These are phyloP conservation scores for Cotesia glomerata DNA, from an alignment of 1,140 invertebrate species.

Conservation along the genomic window DNA sequence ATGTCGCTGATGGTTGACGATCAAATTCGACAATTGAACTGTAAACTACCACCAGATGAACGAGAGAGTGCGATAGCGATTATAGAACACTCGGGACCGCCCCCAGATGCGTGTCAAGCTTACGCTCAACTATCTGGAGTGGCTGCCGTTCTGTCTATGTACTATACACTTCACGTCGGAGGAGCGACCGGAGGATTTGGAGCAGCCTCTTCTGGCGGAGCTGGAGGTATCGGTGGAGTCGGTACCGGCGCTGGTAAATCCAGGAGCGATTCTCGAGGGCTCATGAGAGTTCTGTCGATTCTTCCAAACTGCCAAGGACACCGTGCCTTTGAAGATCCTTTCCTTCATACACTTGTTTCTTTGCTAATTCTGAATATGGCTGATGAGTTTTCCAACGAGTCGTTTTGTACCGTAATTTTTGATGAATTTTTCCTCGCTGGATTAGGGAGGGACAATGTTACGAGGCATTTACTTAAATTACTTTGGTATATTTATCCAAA, in stretches of 20 bases:
- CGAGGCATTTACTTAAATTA: slow-evolving; percentile 90
- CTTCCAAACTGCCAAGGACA: slow-evolving; percentile 90
- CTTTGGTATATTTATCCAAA: slow-evolving; percentile 92
- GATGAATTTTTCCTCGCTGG: slow-evolving; percentile 95
- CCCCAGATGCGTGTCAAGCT: slow-evolving; percentile 90
- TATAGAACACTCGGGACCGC: slow-evolving; percentile 92
- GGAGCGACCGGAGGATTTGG: slow-evolving; percentile 72
- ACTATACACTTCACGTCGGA: slow-evolving; percentile 90
- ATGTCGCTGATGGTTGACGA: slow-evolving; percentile 96
- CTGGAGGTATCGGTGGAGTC: slow-evolving; percentile 57
- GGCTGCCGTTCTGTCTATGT: slow-evolving; percentile 92
- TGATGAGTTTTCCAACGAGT: slow-evolving; percentile 92
- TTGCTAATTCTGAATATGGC: slow-evolving; percentile 81
- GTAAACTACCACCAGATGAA: slow-evolving; percentile 91
- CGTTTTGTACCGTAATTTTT: slow-evolving; percentile 94
- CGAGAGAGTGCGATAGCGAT: slow-evolving; percentile 89
- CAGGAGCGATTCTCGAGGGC: slow-evolving; percentile 79
- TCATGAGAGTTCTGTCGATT: slow-evolving; percentile 86
- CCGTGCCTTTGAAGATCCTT: slow-evolving; percentile 92
- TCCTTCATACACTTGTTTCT: slow-evolving; percentile 90
- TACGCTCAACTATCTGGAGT: slow-evolving; percentile 90
- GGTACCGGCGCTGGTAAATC: slow-evolving; percentile 75
- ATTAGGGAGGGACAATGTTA: slow-evolving; percentile 87
- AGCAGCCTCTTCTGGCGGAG: slow-evolving; percentile 74
- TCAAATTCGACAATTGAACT: slow-evolving; percentile 86